Conservation (phyloP, 1,140 invertebrate species). For the Phenacoccus solenopsis region DNA sequence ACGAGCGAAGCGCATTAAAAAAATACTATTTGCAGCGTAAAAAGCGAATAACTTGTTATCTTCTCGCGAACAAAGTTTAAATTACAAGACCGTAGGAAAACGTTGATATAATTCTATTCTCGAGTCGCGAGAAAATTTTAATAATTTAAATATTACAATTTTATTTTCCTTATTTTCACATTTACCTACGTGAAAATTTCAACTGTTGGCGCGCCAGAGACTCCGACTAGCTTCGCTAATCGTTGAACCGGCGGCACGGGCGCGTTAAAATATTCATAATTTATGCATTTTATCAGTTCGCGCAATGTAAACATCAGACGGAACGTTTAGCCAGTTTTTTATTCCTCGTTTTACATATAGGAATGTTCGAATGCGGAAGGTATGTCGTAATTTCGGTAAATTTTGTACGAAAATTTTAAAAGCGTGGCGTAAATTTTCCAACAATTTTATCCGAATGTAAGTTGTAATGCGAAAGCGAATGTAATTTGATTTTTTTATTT, state of each 20-base stretch:
- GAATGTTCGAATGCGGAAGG: no score
- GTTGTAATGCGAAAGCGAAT: background rate
- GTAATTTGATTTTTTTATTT: background rate
- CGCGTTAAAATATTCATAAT: background rate
- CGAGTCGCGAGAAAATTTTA: background rate
- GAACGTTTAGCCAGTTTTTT: background rate
- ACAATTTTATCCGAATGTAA: no score
- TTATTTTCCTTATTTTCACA: background rate
- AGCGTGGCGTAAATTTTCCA: no score
- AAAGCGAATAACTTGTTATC: slow-evolving; percentile 2
- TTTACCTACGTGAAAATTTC: background rate
- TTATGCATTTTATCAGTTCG: background rate
- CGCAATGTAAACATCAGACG: background rate
- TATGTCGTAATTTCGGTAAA: no score
- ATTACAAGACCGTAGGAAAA: background rate
- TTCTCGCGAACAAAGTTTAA: background rate
- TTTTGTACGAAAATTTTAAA: no score
- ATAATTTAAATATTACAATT: background rate
- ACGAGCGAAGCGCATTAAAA: no score
- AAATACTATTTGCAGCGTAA: no score
- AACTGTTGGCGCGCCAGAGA: background rate
- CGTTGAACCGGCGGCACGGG: background rate
- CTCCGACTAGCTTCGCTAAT: slow-evolving; percentile 1
- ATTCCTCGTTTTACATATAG: no score
- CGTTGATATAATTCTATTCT: background rate